phyloP scores from a whole-genome alignment of 1,140 invertebrate genomes.

The Heliconius eleuchia region DNA sequence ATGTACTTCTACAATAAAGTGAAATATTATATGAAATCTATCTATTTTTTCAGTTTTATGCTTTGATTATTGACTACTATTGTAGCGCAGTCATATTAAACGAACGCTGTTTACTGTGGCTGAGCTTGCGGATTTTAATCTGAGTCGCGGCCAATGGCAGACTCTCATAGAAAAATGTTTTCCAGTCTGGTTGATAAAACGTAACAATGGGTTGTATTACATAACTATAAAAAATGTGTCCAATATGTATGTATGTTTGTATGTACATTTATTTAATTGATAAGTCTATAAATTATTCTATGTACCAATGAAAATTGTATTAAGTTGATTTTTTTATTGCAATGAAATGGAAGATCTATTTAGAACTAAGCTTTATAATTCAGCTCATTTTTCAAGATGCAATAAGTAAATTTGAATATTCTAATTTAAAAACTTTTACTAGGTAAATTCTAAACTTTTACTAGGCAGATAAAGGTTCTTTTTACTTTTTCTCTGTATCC shows the following conservation, averaged over 20 bases:
- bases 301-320: neutral
- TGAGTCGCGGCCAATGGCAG: slow-evolving; percentile 16
- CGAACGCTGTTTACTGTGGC: slow-evolving; percentile 26
- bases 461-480: too few relatives aligned
- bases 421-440: too few relatives aligned
- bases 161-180: slow-evolving; percentile 11
- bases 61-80: slow-evolving; percentile 7
- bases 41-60: neutral
- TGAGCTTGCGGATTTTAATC: slow-evolving; percentile 41
- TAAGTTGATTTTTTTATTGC: neutral
- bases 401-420: too few relatives aligned
- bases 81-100: neutral
- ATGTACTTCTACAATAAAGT: neutral
- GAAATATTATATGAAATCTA: neutral
- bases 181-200: slow-evolving; percentile 7
- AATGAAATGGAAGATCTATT: too few relatives aligned
- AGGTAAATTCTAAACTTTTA: too few relatives aligned
- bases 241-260: neutral
- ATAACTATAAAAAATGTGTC: neutral
- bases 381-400: too few relatives aligned
- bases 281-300: neutral
- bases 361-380: too few relatives aligned
- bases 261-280: neutral
- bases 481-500: too few relatives aligned
- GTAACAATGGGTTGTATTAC: neutral